Percentiles rank a stretch among this genome's conserved stretches.
Evolutionary conservation across 2,113 vertebrate species (phyloP).

Genomic region (Ploceus nigricollis): DNA sequence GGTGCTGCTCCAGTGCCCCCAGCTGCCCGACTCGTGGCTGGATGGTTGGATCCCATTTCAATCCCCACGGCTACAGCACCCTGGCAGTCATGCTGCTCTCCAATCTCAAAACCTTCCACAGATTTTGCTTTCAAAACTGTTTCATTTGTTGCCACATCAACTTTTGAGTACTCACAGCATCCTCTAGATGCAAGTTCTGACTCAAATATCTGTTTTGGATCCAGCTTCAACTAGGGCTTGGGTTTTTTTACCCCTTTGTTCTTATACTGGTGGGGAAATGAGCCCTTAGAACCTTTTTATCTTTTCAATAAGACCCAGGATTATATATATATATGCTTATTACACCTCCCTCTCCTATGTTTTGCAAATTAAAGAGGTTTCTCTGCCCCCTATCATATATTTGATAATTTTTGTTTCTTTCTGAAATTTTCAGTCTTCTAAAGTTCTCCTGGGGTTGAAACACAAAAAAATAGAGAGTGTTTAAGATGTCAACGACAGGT

Average conservation of each 20-base stretch:
- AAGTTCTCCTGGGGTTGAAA: not conserved
- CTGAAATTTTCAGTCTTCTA: not conserved
- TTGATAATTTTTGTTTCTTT: not conserved
- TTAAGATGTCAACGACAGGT: not conserved
- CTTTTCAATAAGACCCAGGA: not conserved
- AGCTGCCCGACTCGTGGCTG: not conserved
- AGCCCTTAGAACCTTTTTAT: not conserved
- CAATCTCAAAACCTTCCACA: not conserved
- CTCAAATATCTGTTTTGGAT: not conserved
- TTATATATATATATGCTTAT: not conserved
- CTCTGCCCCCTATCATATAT: rapidly evolving
- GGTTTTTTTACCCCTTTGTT: not conserved
- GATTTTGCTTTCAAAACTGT: not conserved
- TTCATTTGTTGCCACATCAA: not conserved
- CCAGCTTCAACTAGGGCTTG: not conserved
- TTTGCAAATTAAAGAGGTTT: not conserved
- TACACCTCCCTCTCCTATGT: rapidly evolving
- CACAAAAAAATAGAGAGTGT: not conserved
- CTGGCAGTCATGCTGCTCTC: not conserved
- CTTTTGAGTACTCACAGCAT: not conserved
- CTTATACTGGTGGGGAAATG: not conserved
- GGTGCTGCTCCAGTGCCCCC: not conserved
- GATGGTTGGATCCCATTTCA: rapidly evolving
- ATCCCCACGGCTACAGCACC: not conserved
- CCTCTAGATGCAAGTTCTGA: not conserved